Conservation (phyloP, 2,888 invertebrate species). For the Steinernema carpocapsae region DNA sequence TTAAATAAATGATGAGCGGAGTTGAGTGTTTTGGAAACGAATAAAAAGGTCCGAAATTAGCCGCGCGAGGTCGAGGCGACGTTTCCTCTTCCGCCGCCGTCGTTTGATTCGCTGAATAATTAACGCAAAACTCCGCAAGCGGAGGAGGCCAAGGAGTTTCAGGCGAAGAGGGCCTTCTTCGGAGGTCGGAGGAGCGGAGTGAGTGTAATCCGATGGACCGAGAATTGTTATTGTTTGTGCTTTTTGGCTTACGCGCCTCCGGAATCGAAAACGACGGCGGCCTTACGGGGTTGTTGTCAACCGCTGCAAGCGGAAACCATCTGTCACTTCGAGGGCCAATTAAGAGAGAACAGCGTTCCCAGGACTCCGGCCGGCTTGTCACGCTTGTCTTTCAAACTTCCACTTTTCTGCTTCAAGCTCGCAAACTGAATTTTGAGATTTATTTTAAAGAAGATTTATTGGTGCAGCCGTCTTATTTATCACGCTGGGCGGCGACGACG, state of each 20-base stretch:
- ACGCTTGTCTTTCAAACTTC: too few relatives aligned
- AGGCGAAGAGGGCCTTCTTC: background rate
- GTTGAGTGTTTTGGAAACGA: background rate
- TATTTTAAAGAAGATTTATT: too few relatives aligned
- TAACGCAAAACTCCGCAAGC: background rate
- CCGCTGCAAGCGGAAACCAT: background rate
- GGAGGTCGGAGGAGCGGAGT: background rate
- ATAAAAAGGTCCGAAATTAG: constrained; percentile 21
- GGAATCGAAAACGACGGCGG: background rate
- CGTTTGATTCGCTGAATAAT: constrained; percentile 19
- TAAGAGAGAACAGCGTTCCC: too few relatives aligned
- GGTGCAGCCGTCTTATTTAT: too few relatives aligned
- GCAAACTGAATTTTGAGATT: too few relatives aligned
- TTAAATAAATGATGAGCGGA: background rate
- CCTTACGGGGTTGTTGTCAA: background rate
- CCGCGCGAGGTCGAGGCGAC: background rate
- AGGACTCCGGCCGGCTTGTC: too few relatives aligned
- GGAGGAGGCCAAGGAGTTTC: too few relatives aligned
- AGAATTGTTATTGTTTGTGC: constrained; percentile 19
- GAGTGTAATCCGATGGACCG: background rate
- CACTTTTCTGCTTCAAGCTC: too few relatives aligned
- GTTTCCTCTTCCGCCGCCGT: constrained; percentile 10
- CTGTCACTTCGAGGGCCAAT: constrained; percentile 13
- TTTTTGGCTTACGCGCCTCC: background rate
- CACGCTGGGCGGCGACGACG: too few relatives aligned